phyloP scores from a whole-genome alignment of 2,888 invertebrate genomes.

The Tinea pellionella region DNA sequence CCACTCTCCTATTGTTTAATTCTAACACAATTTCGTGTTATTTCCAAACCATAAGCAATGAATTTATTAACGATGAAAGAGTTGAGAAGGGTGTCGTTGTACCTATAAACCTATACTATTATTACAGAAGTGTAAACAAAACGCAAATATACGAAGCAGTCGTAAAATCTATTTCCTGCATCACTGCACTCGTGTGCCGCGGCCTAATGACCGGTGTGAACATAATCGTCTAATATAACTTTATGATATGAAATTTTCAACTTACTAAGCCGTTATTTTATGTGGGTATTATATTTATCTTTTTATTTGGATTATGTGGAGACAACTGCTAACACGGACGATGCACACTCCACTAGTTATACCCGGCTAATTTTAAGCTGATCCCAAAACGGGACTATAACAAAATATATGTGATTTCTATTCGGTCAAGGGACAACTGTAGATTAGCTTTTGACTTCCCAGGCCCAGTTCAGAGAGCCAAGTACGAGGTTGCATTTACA shows the following conservation, averaged over 20 bases:
- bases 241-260: background rate
- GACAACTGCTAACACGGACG: too few species aligned
- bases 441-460: too few species aligned
- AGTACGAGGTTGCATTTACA: too few species aligned
- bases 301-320: too few species aligned
- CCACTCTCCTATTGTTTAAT: background rate
- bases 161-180: slow-evolving; percentile 66
- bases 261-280: too few species aligned
- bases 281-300: too few species aligned
- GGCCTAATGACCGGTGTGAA: background rate
- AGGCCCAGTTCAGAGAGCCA: too few species aligned
- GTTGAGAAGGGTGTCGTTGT: slow-evolving; percentile 45
- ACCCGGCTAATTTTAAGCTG: too few species aligned
- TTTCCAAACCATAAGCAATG: background rate
- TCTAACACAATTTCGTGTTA: background rate
- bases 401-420: too few species aligned
- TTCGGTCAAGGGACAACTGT: too few species aligned
- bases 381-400: too few species aligned
- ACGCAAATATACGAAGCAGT: slow-evolving; percentile 61
- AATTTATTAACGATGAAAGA: background rate
- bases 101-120: slow-evolving; percentile 55
- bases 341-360: too few species aligned
- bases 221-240: background rate
- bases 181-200: slow-evolving; percentile 29
- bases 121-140: slow-evolving; percentile 54